These are phyloP conservation scores for Paramormyrops kingsleyae DNA, from an alignment of 2,113 vertebrate genomes.

Conservation along the genomic window DNA sequence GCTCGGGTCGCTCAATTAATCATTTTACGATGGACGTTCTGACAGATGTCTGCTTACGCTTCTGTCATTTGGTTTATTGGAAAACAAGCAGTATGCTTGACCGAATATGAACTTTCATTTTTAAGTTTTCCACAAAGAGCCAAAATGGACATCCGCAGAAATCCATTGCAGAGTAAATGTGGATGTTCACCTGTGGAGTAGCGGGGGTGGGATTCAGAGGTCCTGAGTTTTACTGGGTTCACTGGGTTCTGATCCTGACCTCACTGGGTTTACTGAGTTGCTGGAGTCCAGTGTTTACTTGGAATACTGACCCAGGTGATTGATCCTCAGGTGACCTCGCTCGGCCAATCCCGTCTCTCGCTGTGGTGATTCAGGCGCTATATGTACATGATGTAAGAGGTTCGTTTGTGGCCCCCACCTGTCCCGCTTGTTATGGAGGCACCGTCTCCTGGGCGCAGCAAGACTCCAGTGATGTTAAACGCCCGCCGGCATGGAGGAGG, in stretches of 20 bases:
- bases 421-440: background rate
- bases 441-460: background rate
- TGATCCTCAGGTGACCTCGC: background rate
- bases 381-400: background rate
- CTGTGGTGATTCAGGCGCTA: background rate
- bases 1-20: background rate
- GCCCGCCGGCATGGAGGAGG: background rate
- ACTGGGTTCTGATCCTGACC: background rate
- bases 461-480: background rate
- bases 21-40: background rate
- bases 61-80: constrained; percentile 7
- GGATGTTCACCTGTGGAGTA: background rate
- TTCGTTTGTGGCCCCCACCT: background rate
- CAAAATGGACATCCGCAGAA: background rate
- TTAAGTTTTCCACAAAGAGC: background rate
- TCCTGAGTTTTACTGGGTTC: background rate
- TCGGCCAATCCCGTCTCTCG: background rate
- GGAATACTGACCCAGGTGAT: background rate
- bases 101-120: background rate
- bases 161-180: background rate
- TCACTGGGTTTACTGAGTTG: background rate
- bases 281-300: background rate
- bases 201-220: background rate
- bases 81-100: background rate
- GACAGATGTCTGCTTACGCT: background rate